Percentiles rank a stretch among this genome's conserved stretches.
Conservation (phyloP, 2,113 vertebrate genomes). For the Laticauda colubrina region DNA sequence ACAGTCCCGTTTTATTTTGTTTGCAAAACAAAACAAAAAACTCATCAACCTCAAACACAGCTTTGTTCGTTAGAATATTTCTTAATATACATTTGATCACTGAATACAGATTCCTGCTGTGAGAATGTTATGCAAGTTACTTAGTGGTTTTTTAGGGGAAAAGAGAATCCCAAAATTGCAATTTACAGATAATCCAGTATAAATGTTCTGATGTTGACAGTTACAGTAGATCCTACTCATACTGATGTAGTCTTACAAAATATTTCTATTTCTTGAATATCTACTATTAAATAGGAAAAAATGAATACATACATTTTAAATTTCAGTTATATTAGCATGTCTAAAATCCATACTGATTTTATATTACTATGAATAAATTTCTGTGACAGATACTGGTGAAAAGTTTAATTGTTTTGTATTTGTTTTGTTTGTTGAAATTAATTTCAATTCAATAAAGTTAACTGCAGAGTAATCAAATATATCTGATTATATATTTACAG, state of each 20-base stretch:
- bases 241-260: slow-evolving; percentile 36
- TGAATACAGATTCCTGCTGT: slow-evolving; percentile 27
- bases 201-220: slow-evolving; percentile 47
- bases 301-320: neutral
- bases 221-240: slow-evolving; percentile 35
- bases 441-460: slow-evolving; percentile 11
- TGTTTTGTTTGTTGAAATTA: slow-evolving; percentile 28
- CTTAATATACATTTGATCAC: slow-evolving; percentile 43
- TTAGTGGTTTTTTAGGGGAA: slow-evolving; percentile 17
- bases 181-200: slow-evolving; percentile 51
- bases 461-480: slow-evolving; percentile 15
- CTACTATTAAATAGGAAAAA: slow-evolving; percentile 25
- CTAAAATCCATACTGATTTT: slow-evolving; percentile 33
- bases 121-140: slow-evolving; percentile 38
- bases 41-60: slow-evolving; percentile 17
- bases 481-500: slow-evolving; percentile 10
- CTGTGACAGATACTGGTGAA: slow-evolving; percentile 25
- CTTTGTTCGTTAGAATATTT: neutral
- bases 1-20: neutral
- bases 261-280: slow-evolving; percentile 39
- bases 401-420: neutral
- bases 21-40: slow-evolving; percentile 6
- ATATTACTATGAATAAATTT: slow-evolving; percentile 17
- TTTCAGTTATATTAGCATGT: slow-evolving; percentile 35
- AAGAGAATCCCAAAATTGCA: slow-evolving; percentile 23